phyloP scores from a whole-genome alignment of 2,888 invertebrate genomes.

The Dicranocentrus wangi region DNA sequence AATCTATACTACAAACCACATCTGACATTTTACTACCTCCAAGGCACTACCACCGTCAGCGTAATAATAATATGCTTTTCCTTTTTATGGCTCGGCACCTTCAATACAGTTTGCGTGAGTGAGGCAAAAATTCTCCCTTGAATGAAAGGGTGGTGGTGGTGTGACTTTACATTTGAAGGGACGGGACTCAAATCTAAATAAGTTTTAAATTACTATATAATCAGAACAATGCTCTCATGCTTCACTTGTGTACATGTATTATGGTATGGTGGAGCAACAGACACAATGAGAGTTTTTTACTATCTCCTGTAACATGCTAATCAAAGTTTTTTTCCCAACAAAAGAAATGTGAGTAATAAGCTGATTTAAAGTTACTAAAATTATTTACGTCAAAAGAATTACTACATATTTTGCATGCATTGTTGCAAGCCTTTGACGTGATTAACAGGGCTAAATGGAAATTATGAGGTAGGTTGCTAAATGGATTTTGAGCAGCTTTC shows the following conservation, averaged over 20 bases:
- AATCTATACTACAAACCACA: too few species aligned
- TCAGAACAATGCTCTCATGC: neutral
- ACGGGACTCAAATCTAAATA: too few species aligned
- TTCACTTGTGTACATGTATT: neutral
- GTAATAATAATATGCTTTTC: conserved; percentile 37
- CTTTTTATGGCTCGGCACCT: conserved; percentile 50
- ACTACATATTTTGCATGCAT: too few species aligned
- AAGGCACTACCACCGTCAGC: too few species aligned
- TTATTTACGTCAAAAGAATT: too few species aligned
- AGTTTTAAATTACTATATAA: conserved; percentile 20
- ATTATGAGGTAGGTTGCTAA: too few species aligned
- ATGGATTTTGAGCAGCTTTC: too few species aligned
- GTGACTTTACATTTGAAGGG: too few species aligned
- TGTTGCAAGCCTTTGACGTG: too few species aligned
- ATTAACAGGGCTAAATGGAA: too few species aligned
- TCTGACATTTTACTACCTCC: too few species aligned
- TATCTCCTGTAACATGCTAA: conserved; percentile 43
- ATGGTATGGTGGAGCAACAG: neutral
- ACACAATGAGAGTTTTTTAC: conserved; percentile 5
- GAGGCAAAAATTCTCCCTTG: conserved; percentile 10
- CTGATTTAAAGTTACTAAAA: neutral
- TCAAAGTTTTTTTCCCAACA: neutral
- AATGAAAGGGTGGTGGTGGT: neutral
- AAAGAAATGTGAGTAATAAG: too few species aligned
- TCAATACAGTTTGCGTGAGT: conserved; percentile 45